Evolutionary conservation across 1,140 invertebrate genomes (phyloP).

Genomic region (Antheraea pernyi): DNA sequence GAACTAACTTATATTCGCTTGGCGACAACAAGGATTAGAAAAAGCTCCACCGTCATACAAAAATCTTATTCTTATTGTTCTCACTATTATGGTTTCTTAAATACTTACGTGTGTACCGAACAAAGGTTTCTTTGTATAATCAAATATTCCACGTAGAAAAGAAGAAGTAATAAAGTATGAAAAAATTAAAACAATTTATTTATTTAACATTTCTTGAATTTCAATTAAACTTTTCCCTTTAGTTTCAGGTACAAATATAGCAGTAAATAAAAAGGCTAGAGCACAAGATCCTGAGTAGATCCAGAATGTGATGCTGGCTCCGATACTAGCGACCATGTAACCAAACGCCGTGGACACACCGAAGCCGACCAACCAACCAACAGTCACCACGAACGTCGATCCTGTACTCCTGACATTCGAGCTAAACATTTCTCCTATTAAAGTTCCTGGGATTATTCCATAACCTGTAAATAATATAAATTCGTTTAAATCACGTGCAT

Average conservation of each 20-base stretch:
- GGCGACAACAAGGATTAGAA: too few relatives aligned
- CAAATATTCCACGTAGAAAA: too few relatives aligned
- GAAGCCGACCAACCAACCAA: slow-evolving; percentile 32
- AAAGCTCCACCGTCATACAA: too few relatives aligned
- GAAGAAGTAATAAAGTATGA: background rate
- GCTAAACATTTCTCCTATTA: slow-evolving; percentile 43
- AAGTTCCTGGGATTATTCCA: slow-evolving; percentile 37
- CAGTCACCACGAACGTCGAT: slow-evolving; percentile 21
- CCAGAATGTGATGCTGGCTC: slow-evolving; percentile 31
- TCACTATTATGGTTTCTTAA: too few relatives aligned
- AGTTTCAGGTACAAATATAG: slow-evolving; percentile 37
- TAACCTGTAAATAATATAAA: slow-evolving; percentile 35
- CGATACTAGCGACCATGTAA: slow-evolving; percentile 20
- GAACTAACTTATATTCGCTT: too few relatives aligned
- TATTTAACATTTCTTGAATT: slow-evolving; percentile 24
- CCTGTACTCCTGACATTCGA: slow-evolving; percentile 38
- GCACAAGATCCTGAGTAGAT: slow-evolving; percentile 29
- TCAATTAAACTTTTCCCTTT: slow-evolving; percentile 38
- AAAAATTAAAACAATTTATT: slow-evolving; percentile 5
- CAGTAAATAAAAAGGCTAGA: slow-evolving; percentile 21
- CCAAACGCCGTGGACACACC: slow-evolving; percentile 30
- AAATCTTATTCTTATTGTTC: too few relatives aligned
- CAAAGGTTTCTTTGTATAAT: too few relatives aligned
- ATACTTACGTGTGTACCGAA: too few relatives aligned
- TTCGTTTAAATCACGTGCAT: background rate